Conservation (phyloP, 2,113 vertebrate species). For the Loxodonta africana region DNA sequence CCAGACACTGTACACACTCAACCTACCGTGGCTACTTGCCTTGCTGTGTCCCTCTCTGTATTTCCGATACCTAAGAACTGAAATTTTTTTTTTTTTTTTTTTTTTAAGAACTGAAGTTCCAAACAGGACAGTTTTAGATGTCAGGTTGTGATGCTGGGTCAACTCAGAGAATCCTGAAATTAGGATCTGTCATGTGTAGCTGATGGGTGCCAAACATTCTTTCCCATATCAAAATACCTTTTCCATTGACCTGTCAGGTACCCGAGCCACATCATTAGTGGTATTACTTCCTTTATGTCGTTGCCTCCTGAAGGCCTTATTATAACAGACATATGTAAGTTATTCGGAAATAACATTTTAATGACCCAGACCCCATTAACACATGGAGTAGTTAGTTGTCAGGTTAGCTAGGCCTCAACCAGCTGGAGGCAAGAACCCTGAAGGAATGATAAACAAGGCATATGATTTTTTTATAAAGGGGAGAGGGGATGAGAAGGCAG, state of each 20-base stretch:
- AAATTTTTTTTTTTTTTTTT: neutral
- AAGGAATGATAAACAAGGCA: neutral
- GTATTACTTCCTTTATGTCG: neutral
- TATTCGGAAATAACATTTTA: slow-evolving; percentile 28
- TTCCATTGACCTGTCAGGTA: neutral
- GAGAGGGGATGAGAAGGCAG: neutral
- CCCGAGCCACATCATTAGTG: neutral
- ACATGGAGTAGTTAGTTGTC: neutral
- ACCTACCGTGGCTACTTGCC: neutral
- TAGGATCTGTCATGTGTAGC: neutral
- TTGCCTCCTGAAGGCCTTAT: neutral
- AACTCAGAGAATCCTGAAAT: neutral
- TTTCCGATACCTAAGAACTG: neutral
- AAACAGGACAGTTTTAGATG: neutral
- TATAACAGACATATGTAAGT: neutral
- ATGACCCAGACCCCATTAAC: neutral
- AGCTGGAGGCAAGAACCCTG: neutral
- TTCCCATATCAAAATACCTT: slow-evolving; percentile 27
- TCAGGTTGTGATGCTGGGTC: neutral
- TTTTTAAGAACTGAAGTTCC: neutral
- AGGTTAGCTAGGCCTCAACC: neutral
- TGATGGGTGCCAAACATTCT: neutral
- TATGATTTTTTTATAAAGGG: neutral
- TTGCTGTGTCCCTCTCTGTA: neutral
- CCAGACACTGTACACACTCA: neutral